Conservation (phyloP, 2,888 invertebrate genomes). For the Morpho helenor region DNA sequence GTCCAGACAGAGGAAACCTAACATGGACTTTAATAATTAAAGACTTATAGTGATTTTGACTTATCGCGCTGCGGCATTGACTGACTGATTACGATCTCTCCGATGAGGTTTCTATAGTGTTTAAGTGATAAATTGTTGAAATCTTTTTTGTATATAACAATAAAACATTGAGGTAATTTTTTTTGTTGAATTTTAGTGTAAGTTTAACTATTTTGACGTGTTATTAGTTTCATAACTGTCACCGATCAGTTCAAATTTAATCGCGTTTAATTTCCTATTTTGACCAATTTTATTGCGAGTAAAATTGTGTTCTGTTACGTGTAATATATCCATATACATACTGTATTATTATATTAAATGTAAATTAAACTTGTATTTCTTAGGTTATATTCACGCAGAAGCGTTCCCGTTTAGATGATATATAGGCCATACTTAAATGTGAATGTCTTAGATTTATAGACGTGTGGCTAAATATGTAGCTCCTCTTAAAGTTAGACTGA, state of each 20-base stretch:
- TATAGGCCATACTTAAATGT: slow-evolving; percentile 65
- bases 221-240: slow-evolving; percentile 39
- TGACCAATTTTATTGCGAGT: background rate
- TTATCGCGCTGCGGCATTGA: slow-evolving; percentile 9
- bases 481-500: slow-evolving; percentile 61
- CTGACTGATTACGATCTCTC: slow-evolving; percentile 41
- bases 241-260: slow-evolving; percentile 58
- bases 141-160: slow-evolving; percentile 71
- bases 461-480: slow-evolving; percentile 44
- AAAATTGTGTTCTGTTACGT: slow-evolving; percentile 41
- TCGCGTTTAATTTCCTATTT: slow-evolving; percentile 30
- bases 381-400: slow-evolving; percentile 58
- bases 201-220: slow-evolving; percentile 43
- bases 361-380: slow-evolving; percentile 54
- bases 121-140: slow-evolving; percentile 51
- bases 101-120: slow-evolving; percentile 33
- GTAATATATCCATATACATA: slow-evolving; percentile 63
- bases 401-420: slow-evolving; percentile 64
- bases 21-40: slow-evolving; percentile 43
- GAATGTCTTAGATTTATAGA: slow-evolving; percentile 58
- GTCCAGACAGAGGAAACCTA: slow-evolving; percentile 51
- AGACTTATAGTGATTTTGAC: slow-evolving; percentile 17
- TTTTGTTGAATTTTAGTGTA: slow-evolving; percentile 50
- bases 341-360: slow-evolving; percentile 48
- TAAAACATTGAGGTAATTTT: slow-evolving; percentile 36